Base-by-base conservation (phyloP, 2,113 vertebrate species). In the Speoplatyrhinus poulsoni region DNA sequence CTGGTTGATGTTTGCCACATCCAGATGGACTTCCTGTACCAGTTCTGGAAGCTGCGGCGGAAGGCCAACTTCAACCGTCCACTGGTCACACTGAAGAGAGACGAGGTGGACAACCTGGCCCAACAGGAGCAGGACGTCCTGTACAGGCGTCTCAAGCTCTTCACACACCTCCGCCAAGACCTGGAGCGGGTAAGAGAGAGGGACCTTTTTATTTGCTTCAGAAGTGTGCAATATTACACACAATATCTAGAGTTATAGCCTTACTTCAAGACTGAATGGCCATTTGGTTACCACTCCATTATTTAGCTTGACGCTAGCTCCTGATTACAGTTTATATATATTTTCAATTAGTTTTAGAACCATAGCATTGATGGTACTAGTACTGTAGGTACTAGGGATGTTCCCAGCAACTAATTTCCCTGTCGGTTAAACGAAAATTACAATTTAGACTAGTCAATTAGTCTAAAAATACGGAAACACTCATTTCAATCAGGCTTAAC, bases 11-110 rank as follows among this genome's bases (percentile, higher is more conserved):
- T 60, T 50, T 11, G 46, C 65, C 19, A 13, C 13, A 15, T 66
- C 0, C 7, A 96, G 76, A 95, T 99, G 60, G 97, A 99, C 82
- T 98, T 98, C 85, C 89, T 99, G 76, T 99, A 96, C 83, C 96
- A 98, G 85, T 99, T 96, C 93, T 98, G 97, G 97, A 98, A 98
- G 80, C 82, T 98, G 75, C 96, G 98, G 85, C 93, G 97, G 84
- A 98, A 96, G 93, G 90, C 94, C 50, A 97, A 97, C 62, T 95
- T 91, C 73, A 98, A 98, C 90, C 95, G 93, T 55, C 96, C 97
- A 0, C 93, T 98, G 77, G 89, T 99, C 87, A 93, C 92, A 16
- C 92, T 95, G 80, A 98, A 98, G 92, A 94, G 94, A 0, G 96
- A 99, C 1, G 95, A 98, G 84, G 96, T 98, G 86, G 97, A 99